phyloP scores from a whole-genome alignment of 2,113 vertebrate species.

The Thymallus thymallus region DNA sequence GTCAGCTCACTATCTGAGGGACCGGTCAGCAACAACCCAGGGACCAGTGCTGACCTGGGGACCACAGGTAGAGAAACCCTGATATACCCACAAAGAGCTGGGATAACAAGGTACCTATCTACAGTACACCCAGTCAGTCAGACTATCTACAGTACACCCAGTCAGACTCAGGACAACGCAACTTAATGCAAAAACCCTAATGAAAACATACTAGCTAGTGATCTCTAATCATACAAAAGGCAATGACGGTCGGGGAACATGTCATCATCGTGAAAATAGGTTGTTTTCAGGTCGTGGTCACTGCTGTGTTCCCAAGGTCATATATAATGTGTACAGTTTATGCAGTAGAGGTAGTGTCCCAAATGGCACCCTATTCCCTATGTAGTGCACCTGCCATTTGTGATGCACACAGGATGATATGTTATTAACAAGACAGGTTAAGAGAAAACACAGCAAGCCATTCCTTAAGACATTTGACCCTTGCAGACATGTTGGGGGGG shows the following conservation, averaged over 20 bases:
- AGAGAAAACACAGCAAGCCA: slow-evolving; percentile 64
- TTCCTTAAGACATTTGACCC: slow-evolving; percentile 33
- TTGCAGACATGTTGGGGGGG: slow-evolving; percentile 59
- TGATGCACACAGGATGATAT: slow-evolving; percentile 21
- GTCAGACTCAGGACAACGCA: slow-evolving; percentile 60
- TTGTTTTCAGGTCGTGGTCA: slow-evolving; percentile 23
- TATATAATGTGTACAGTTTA: slow-evolving; percentile 52
- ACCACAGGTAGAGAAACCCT: too few species aligned
- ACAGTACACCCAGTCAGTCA: too few species aligned
- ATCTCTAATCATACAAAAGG: slow-evolving; percentile 59
- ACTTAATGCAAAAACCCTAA: slow-evolving; percentile 61
- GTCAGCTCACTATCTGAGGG: background rate
- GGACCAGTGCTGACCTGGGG: too few species aligned
- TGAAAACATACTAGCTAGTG: slow-evolving; percentile 31
- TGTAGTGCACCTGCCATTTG: background rate
- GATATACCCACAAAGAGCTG: slow-evolving; percentile 47
- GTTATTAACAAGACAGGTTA: slow-evolving; percentile 37
- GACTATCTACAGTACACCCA: slow-evolving; percentile 26
- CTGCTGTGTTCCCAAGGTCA: slow-evolving; percentile 35
- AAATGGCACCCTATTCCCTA: too few species aligned
- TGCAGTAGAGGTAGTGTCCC: slow-evolving; percentile 32
- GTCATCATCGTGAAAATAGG: slow-evolving; percentile 45
- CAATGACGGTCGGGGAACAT: slow-evolving; percentile 37
- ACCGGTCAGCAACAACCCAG: too few species aligned
- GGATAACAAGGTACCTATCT: slow-evolving; percentile 36